Conservation (phyloP, 1,140 invertebrate species). For the Halesus radiatus region DNA sequence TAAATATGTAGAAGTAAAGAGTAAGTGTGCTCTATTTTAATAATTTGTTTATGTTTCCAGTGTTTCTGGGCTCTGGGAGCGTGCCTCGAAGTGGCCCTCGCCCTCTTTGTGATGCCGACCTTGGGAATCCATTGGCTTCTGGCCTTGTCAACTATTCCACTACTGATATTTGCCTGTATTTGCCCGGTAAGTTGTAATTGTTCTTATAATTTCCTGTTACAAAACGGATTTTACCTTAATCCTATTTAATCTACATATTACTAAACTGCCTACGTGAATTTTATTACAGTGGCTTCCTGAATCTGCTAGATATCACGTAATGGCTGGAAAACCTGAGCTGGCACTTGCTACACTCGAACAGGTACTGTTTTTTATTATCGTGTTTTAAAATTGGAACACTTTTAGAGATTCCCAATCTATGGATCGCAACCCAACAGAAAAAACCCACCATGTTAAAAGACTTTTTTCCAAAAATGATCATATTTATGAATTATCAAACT, state of each 20-base stretch:
- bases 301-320: constrained; percentile 90
- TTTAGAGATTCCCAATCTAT: too few species aligned
- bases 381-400: constrained; percentile 2
- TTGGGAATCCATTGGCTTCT: constrained; percentile 94
- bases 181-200: constrained; percentile 76
- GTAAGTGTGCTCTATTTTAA: background rate
- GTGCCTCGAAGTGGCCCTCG: constrained; percentile 92
- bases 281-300: constrained; percentile 90
- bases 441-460: too few species aligned
- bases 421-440: too few species aligned
- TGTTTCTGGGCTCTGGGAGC: constrained; percentile 97
- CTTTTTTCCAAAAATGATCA: too few species aligned
- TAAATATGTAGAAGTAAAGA: too few species aligned
- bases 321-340: constrained; percentile 87
- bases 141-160: constrained; percentile 87
- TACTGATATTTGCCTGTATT: constrained; percentile 86
- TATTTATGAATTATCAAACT: too few species aligned
- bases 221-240: background rate
- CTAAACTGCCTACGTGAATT: constrained; percentile 12
- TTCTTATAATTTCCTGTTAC: background rate
- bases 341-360: constrained; percentile 87
- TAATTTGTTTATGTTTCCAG: constrained; percentile 69
- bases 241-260: constrained; percentile 10
- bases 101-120: constrained; percentile 91
- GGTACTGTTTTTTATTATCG: constrained; percentile 64